These are phyloP conservation scores for Acrocephalus kingi DNA, from an alignment of 2,113 vertebrate species.

Conservation along the genomic window DNA sequence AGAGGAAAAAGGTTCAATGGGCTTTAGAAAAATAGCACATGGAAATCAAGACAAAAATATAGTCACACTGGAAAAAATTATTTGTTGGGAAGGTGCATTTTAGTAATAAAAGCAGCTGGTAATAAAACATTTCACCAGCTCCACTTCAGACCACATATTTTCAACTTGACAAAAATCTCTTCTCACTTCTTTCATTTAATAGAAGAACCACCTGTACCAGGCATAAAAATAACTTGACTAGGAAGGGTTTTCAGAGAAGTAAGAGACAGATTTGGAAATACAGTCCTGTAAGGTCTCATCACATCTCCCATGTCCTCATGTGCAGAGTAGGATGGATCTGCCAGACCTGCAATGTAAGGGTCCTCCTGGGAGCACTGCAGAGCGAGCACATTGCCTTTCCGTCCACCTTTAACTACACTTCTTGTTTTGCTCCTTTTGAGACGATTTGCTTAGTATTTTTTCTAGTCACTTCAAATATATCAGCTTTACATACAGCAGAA, in stretches of 20 bases:
- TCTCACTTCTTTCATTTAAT: neutral
- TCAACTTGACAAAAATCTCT: neutral
- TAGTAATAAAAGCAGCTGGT: neutral
- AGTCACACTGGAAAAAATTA: neutral
- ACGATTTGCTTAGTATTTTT: neutral
- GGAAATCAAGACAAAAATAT: neutral
- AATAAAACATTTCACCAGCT: neutral
- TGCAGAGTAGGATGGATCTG: neutral
- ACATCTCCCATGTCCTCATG: neutral
- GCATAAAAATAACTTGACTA: neutral
- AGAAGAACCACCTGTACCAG: neutral
- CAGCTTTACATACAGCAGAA: neutral
- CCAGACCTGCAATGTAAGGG: neutral
- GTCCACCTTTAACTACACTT: neutral
- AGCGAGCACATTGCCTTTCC: accelerated
- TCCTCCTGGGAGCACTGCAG: neutral
- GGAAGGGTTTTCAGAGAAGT: neutral
- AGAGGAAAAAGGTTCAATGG: neutral
- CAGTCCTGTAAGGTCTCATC: neutral
- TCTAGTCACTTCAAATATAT: neutral
- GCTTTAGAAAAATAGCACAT: neutral
- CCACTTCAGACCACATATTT: neutral
- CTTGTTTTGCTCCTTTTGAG: neutral
- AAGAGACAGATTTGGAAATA: neutral
- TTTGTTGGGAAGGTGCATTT: neutral